A percentile compares a stretch with the other conserved stretches of the same genome.
These are phyloP conservation scores for Zeugodacus cucurbitae DNA, from an alignment of 1,140 invertebrate genomes.

Conservation along the genomic window DNA sequence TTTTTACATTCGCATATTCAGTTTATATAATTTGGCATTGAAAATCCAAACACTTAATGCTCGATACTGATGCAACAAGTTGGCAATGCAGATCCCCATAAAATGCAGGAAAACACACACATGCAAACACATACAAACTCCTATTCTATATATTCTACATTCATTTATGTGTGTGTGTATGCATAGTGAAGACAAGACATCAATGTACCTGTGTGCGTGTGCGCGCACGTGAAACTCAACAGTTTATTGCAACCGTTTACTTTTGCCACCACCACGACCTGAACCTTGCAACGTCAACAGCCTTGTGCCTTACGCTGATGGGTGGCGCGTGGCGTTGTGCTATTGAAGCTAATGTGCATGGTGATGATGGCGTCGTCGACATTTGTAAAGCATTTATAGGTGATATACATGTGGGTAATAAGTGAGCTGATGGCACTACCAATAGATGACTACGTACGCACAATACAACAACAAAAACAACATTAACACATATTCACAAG, in stretches of 20 bases:
- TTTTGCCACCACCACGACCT: background rate
- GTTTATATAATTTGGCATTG: background rate
- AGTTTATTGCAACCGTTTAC: conserved; percentile 18
- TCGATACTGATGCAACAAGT: conserved; percentile 21
- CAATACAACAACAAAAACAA: background rate
- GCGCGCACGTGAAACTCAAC: background rate
- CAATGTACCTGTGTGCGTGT: background rate
- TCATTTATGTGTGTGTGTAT: background rate
- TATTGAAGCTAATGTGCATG: conserved; percentile 28
- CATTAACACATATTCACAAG: background rate
- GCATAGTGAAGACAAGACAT: background rate
- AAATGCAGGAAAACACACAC: background rate
- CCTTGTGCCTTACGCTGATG: background rate
- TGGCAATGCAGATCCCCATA: background rate
- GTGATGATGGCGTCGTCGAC: conserved; percentile 6
- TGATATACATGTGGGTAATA: background rate
- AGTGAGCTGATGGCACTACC: background rate
- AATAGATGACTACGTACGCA: background rate
- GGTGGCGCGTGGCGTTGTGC: background rate
- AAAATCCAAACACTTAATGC: background rate
- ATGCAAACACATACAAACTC: background rate
- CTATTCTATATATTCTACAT: background rate
- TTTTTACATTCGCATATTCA: background rate
- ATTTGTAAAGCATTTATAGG: conserved; percentile 8
- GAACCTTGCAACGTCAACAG: background rate